Evolutionary conservation across 2,113 vertebrate genomes (phyloP).

Genomic region (Hemicordylus capensis): DNA sequence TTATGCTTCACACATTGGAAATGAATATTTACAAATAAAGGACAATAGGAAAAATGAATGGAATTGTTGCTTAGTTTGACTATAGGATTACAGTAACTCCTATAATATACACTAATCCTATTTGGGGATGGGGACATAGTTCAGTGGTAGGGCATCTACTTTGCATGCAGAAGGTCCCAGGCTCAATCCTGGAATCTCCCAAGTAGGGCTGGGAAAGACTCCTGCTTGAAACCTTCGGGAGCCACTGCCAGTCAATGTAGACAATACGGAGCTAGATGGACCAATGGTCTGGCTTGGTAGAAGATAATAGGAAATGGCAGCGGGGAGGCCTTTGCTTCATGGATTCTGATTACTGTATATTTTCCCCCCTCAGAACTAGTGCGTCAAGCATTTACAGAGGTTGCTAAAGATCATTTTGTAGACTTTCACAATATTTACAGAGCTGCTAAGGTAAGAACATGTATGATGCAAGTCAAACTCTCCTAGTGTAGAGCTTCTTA

Average conservation of each 20-base stretch:
- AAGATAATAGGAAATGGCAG: too few species aligned
- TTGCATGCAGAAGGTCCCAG: too few species aligned
- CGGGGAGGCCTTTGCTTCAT: neutral
- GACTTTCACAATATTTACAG: conserved; percentile 69
- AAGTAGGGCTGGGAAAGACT: too few species aligned
- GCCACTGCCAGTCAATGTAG: too few species aligned
- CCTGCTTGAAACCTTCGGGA: too few species aligned
- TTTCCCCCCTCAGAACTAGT: conserved; percentile 66
- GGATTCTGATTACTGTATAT: conserved; percentile 19
- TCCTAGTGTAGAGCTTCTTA: neutral
- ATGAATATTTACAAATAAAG: neutral
- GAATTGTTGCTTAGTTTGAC: neutral
- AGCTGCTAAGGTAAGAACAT: conserved; percentile 67
- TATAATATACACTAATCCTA: too few species aligned
- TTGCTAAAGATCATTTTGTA: conserved; percentile 50
- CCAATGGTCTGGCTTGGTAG: too few species aligned
- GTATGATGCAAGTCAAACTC: neutral
- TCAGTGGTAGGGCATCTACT: too few species aligned
- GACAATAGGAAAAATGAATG: neutral
- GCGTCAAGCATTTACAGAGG: conserved; percentile 40
- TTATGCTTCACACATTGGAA: neutral
- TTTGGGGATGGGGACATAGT: too few species aligned
- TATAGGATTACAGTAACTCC: too few species aligned
- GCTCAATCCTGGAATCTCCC: too few species aligned
- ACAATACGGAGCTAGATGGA: too few species aligned